A percentile compares a stretch with the other conserved stretches of the same genome.
phyloP scores from a whole-genome alignment of 1,140 invertebrate genomes.

The Berghia stephanieae region DNA sequence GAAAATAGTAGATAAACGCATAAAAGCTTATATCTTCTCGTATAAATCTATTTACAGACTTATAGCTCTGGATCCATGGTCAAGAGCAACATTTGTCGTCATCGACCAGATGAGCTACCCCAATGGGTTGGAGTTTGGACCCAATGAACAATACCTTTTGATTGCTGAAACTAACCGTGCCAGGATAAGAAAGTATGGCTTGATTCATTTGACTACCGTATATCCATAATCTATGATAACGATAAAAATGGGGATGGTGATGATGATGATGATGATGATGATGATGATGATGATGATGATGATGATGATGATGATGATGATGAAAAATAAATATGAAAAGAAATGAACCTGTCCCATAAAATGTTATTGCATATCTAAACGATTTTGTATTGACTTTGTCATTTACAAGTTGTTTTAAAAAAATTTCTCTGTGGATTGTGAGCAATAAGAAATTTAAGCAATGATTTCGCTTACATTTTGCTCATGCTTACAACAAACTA shows the following conservation, averaged over 20 bases:
- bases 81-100: conserved; percentile 16
- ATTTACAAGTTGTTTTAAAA: too few species aligned
- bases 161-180: conserved; percentile 14
- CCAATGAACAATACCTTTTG: conserved; percentile 14
- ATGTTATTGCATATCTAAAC: too few species aligned
- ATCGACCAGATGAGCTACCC: conserved; percentile 15
- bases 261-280: conserved; percentile 9
- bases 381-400: too few species aligned
- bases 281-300: conserved; percentile 18
- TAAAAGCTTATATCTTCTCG: not conserved
- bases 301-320: conserved; percentile 21
- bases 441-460: too few species aligned
- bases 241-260: not conserved
- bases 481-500: not conserved
- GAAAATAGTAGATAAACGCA: not conserved
- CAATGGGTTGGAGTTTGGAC: conserved; percentile 26
- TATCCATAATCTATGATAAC: too few species aligned
- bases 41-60: not conserved
- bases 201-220: too few species aligned
- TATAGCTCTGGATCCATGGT: conserved; percentile 8
- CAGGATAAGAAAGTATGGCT: conserved; percentile 23
- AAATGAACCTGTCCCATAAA: too few species aligned
- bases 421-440: too few species aligned
- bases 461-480: not conserved
- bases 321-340: too few species aligned